Evolutionary conservation across 2,797 vertebrate genomes (phyloP), one percentile per base, ranked within the genome.

Genomic region (Scleropages formosus): DNA sequence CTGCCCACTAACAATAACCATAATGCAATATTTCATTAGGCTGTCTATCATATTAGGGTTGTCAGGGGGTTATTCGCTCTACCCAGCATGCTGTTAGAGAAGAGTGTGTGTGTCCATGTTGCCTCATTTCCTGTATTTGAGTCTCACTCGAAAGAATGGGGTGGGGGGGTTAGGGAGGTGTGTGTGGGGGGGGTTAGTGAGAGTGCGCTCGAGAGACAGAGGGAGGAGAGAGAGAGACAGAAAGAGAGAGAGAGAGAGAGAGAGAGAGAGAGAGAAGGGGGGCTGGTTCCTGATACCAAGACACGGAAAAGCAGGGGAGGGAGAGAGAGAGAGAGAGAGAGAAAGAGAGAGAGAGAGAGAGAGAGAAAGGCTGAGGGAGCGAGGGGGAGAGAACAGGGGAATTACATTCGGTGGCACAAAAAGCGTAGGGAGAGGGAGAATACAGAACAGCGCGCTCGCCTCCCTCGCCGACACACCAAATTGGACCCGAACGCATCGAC

Each of bases 301-400:
- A 92, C 87, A 84, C 89, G 89, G 90, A 92, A 91, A 85, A 90
- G 88, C 85, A 89, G 86, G 89, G 89, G 89, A 88, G 89, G 89
- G 89, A 90, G 88, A 87, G 78, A 86, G 83, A 85, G 80, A 85
- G 76, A 12, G 44, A 71, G 61, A 85, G 85, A 88, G 85, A 84
- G 81, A 88, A 87, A 82, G 88, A 85, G 85, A 86, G 86, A 84
- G 77, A 84, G 85, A 81, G 82, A 85, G 84, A 86, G 87, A 89
- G 87, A 89, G 51, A 70, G 67, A 85, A 85, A 88, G 85, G 84
- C 82, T 88, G 87, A 84, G 85, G 81, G 82, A 85, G 87, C 88
- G 85, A 89, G 88, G 87, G 88, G 85, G 87, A 87, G 83, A 84
- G 86, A 89, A 87, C 84, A 84, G 87, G 87, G 90, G 87, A 89